Conservation (phyloP, 2,797 vertebrate species). For the Ambastaia sidthimunki region DNA sequence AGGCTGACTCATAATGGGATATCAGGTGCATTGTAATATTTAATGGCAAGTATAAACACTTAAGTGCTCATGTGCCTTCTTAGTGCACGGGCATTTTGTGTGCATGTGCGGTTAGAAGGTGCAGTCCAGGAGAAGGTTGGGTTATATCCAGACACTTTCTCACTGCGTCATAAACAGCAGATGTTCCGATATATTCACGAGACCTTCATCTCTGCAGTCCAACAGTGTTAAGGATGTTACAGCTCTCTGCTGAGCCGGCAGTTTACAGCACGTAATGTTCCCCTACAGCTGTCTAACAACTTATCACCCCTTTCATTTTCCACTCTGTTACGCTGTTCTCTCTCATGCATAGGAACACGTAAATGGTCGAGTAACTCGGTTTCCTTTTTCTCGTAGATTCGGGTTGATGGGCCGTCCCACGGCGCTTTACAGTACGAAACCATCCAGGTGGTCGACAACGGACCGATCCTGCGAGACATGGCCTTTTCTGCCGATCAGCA, state of each 20-base stretch:
- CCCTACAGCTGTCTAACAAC: slow-evolving; percentile 48
- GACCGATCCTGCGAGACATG: slow-evolving; percentile 92
- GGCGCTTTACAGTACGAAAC: slow-evolving; percentile 91
- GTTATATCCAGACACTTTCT: slow-evolving; percentile 16
- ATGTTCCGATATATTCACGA: slow-evolving; percentile 39
- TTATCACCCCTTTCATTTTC: slow-evolving; percentile 16
- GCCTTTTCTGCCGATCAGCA: slow-evolving; percentile 92
- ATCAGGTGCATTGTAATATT: slow-evolving; percentile 46
- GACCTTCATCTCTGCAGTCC: slow-evolving; percentile 8
- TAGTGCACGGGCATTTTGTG: not conserved
- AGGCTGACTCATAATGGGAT: slow-evolving; percentile 20
- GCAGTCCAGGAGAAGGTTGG: not conserved
- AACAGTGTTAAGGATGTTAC: slow-evolving; percentile 25
- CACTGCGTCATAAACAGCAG: slow-evolving; percentile 42
- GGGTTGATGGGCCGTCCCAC: slow-evolving; percentile 88
- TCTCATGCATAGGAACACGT: not conserved
- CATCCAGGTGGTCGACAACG: slow-evolving; percentile 88
- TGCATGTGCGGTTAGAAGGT: slow-evolving; percentile 9
- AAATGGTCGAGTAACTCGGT: slow-evolving; percentile 33
- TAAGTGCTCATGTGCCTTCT: slow-evolving; percentile 53
- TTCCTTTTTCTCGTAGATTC: slow-evolving; percentile 79
- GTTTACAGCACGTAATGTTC: slow-evolving; percentile 32
- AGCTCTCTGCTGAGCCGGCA: slow-evolving; percentile 41
- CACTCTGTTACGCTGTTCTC: slow-evolving; percentile 13
- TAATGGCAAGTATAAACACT: slow-evolving; percentile 56